Conservation (phyloP, 2,797 vertebrate genomes). For the Rhabdomys pumilio region DNA sequence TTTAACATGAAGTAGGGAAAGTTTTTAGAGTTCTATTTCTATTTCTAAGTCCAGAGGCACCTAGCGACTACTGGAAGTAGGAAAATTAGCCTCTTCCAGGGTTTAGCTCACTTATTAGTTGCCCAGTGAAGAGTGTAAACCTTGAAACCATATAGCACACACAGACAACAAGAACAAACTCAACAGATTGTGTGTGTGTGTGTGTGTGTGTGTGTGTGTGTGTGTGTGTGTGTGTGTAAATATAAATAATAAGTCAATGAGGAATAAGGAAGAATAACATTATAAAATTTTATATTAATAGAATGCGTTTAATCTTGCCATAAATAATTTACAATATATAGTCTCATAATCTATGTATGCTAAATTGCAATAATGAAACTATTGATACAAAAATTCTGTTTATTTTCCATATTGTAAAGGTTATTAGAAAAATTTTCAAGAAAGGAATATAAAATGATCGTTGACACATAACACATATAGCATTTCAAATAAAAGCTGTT, state of each 20-base stretch:
- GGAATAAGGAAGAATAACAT: not conserved
- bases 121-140: not conserved
- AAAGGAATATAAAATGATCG: not conserved
- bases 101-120: not conserved
- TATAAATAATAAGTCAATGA: not conserved
- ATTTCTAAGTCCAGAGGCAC: not conserved
- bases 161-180: not conserved
- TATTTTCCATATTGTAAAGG: constrained; percentile 20
- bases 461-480: constrained; percentile 4
- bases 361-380: constrained; percentile 21
- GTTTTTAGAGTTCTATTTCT: not conserved
- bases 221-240: too few relatives aligned
- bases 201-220: fast-evolving
- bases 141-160: too few relatives aligned
- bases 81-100: not conserved
- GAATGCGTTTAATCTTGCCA: not conserved
- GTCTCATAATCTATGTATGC: not conserved
- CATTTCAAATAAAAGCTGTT: not conserved
- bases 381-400: not conserved
- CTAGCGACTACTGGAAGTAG: not conserved
- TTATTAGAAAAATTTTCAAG: constrained; percentile 10
- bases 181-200: not conserved
- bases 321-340: constrained; percentile 54
- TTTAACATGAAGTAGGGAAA: not conserved
- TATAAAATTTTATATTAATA: constrained; percentile 49